These are phyloP conservation scores for Clivina fossor DNA, from an alignment of 2,888 invertebrate genomes.

Conservation along the genomic window DNA sequence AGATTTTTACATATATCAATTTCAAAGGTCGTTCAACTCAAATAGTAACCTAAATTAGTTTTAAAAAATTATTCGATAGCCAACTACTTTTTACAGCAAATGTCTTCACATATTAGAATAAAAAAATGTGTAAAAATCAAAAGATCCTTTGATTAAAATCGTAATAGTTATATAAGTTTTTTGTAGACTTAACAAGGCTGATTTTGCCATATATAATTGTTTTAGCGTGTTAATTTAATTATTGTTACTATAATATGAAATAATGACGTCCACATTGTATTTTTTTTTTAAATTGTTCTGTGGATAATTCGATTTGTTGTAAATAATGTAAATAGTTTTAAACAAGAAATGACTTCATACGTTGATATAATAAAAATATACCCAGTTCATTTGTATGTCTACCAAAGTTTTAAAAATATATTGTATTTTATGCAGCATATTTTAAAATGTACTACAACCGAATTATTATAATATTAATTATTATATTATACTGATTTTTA, in stretches of 20 bases:
- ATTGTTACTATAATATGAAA: background rate
- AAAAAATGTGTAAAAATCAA: background rate
- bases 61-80: too few relatives aligned
- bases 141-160: too few relatives aligned
- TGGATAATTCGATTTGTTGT: background rate
- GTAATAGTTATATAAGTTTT: background rate
- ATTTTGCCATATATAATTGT: constrained; percentile 13
- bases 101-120: background rate
- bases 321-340: constrained; percentile 19
- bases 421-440: constrained; percentile 2
- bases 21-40: too few relatives aligned
- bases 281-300: background rate
- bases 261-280: constrained; percentile 10
- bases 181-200: constrained; percentile 14
- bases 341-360: background rate
- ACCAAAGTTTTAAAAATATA: constrained; percentile 13
- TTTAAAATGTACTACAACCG: constrained; percentile 16
- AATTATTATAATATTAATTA: constrained; percentile 20
- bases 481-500: too few relatives aligned
- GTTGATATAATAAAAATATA: background rate
- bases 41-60: too few relatives aligned
- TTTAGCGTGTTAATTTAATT: background rate
- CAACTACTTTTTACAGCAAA: too few relatives aligned
- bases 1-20: too few relatives aligned
- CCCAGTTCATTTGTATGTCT: constrained; percentile 16